Percentiles rank a stretch among this genome's conserved stretches.
Evolutionary conservation across 1,140 invertebrate species (phyloP).

Genomic region (Drosophila pandora): DNA sequence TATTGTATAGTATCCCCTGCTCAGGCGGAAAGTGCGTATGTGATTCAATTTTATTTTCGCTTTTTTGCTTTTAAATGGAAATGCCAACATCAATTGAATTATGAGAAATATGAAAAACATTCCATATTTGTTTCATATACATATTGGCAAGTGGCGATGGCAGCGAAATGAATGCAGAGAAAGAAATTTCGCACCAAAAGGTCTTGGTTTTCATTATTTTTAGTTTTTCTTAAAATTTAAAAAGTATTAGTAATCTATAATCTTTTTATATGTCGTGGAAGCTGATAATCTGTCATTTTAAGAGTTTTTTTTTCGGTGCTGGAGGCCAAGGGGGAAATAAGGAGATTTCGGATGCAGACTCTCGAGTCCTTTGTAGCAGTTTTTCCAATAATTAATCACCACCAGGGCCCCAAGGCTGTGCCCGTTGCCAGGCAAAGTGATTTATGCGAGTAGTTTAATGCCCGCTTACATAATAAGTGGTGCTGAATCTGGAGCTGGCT

Average conservation of each 20-base stretch:
- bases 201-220: too few relatives aligned
- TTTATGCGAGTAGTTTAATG: conserved; percentile 79
- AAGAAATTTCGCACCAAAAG: neutral
- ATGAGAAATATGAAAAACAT: conserved; percentile 57
- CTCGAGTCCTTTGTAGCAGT: conserved; percentile 45
- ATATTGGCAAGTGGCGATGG: conserved; percentile 6
- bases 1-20: neutral
- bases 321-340: neutral
- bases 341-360: conserved; percentile 26
- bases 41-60: conserved; percentile 73
- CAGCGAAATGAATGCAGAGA: conserved; percentile 12
- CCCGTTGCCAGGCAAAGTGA: conserved; percentile 57
- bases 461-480: conserved; percentile 71
- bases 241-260: neutral
- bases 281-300: neutral
- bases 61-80: conserved; percentile 54
- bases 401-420: conserved; percentile 43
- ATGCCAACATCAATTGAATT: conserved; percentile 76
- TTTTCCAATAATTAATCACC: conserved; percentile 76
- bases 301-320: neutral
- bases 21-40: conserved; percentile 47
- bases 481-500: conserved; percentile 7
- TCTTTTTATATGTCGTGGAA: neutral
- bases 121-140: conserved; percentile 33
- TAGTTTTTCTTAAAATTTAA: neutral